Base-by-base conservation (phyloP, 2,797 vertebrate species). In the Argya squamiceps region DNA sequence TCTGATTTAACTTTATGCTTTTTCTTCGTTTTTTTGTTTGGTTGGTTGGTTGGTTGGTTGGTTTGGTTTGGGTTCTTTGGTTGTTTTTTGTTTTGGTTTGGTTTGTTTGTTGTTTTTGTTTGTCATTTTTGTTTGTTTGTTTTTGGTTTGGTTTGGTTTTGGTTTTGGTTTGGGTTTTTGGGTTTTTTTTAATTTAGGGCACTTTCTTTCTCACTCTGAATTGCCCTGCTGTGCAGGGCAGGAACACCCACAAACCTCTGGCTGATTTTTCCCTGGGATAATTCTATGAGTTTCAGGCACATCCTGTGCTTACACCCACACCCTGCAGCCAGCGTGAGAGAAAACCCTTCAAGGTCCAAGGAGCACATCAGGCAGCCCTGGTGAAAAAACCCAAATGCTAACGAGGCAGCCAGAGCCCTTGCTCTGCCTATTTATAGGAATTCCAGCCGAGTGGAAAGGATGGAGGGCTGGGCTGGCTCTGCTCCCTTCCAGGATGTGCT, bases 281-380 rank as follows among this genome's bases (percentile, higher is more conserved):
- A 12, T 47, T n/a, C 24, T 1, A 0, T 4, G 24, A 74, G 10
- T 70, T 76, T 55, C 15, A 63, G 44, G 69, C 11, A 21, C 11
- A 37, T 29, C 78, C 77, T 34, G 10, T 27, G 24, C 41, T 56
- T 26, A 8, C 43, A 41, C 64, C 58, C 47, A 3, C 73, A 71
- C 52, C 64, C 79, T 49, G 2, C 75, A 74, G 52, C 60, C 88
- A 67, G 76, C 12, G 1, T 4, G n/a, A 50, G 80, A 75, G 10
- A 87, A 87, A 94, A 90, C 41, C 91, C 95, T 95, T 92, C 96
- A 94, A 81, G 94, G 80, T 59, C 37, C 68, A 46, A 53, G 5
- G 34, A 94, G 85, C 93, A 74, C 60, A 78, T 90, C 84, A 90
- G 70, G 26, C 62, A 90, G 64, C 84, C 78, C 82, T 44, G 79